Base-by-base conservation (phyloP, 1,140 invertebrate genomes). In the Mactra quadrangularis region DNA sequence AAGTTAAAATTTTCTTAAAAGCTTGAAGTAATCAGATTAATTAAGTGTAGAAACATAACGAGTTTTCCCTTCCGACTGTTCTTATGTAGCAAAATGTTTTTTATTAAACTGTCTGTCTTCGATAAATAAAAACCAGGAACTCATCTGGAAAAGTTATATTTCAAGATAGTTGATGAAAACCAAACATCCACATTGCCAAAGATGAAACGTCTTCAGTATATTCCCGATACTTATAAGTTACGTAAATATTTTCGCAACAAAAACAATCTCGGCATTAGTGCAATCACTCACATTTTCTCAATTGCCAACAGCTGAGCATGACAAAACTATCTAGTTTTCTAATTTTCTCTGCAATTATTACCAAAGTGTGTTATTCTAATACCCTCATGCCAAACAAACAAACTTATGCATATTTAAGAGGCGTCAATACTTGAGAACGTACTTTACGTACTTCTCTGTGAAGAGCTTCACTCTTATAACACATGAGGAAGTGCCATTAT, bases 241-340 rank as follows among this genome's bases (percentile, higher is more conserved):
- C 31, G 57, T 76, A 76, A 76, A 76, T 76, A 76, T 76, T 76
- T 76, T 76, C 55, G 45, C 57, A 64, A 76, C 74, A 62, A 62
- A 76, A 76, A 76, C 41, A 45, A 50, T 50, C 55, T 62, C 29
- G 50, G 19, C 64, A 19, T 25, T 33, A 47, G 57, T 29, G n/a
- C 41, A 59, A 76, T 76, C 74, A 31, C 57, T 64, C 74, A 76
- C 62, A 76, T 47, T 50, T 68, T 50, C 57, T 76, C 74, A 76
- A 76, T 62, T 57, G 59, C 59, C 1, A 62, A 62, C 55, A 76
- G 59, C 74, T 62, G 74, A 68, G 22, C 29, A 50, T 1, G 22
- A 68, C 45, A 50, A 50, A 50, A 17, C 1, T 33, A 47, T 64
- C 33, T 47, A 68, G 64, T 50, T 38, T 68, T 68, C 38, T 41